Conservation (phyloP, 2,888 invertebrate genomes). For the Thereva unica region DNA sequence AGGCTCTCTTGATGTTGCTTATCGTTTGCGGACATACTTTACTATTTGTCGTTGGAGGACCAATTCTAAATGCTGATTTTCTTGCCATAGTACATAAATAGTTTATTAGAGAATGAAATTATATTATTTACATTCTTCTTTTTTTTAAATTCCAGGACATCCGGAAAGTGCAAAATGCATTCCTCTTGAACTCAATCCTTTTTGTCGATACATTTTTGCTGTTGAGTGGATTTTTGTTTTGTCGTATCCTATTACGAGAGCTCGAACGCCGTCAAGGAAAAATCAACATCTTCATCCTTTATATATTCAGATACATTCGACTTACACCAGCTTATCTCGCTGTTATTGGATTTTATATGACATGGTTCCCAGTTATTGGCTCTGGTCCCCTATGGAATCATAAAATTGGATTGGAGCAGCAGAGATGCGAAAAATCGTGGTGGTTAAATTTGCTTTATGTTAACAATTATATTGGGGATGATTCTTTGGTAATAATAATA, state of each 20-base stretch:
- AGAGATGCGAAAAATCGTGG: conserved; percentile 69
- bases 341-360: conserved; percentile 73
- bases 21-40: conserved; percentile 70
- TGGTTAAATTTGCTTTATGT: conserved; percentile 76
- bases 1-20: conserved; percentile 69
- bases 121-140: conserved; percentile 18
- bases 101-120: conserved; percentile 24
- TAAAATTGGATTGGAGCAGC: conserved; percentile 61
- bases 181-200: conserved; percentile 69
- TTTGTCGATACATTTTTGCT: conserved; percentile 75
- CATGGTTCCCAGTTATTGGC: conserved; percentile 70
- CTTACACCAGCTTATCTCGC: conserved; percentile 76
- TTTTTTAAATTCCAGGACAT: conserved; percentile 60
- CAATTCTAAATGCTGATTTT: conserved; percentile 68
- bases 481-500: conserved; percentile 51
- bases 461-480: conserved; percentile 72
- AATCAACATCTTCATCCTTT: conserved; percentile 66
- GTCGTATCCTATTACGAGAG: conserved; percentile 68
- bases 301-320: conserved; percentile 70
- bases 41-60: conserved; percentile 69
- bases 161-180: conserved; percentile 63
- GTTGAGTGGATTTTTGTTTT: conserved; percentile 72
- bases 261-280: conserved; percentile 68
- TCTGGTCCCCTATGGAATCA: conserved; percentile 76
- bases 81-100: conserved; percentile 49